Percentiles rank a stretch among this genome's conserved stretches.
These are phyloP conservation scores for Coleophora deauratella DNA, from an alignment of 2,888 invertebrate genomes.

Conservation along the genomic window DNA sequence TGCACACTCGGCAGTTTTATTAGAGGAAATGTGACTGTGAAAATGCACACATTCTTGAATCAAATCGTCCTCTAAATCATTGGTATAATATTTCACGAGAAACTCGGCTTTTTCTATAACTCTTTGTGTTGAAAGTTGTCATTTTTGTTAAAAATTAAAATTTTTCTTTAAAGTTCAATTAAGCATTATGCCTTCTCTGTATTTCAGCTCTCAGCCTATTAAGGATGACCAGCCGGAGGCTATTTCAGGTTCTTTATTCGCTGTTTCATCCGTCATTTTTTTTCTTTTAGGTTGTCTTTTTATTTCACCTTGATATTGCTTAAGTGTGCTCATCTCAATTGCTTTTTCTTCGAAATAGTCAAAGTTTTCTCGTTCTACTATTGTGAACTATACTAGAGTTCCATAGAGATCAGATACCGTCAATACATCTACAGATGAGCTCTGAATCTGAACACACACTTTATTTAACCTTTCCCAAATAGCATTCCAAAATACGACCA, in stretches of 20 bases:
- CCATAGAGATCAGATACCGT: conserved; percentile 7
- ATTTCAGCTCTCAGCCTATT: conserved; percentile 7
- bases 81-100: conserved; percentile 7
- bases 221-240: conserved; percentile 3
- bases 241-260: neutral
- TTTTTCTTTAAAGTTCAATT: conserved; percentile 8
- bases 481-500: conserved; percentile 12
- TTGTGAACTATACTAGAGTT: conserved; percentile 3
- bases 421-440: conserved; percentile 9
- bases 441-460: conserved; percentile 10
- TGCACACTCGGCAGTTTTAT: no score
- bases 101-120: conserved; percentile 11
- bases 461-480: conserved; percentile 11
- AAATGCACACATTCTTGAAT: conserved; percentile 12
- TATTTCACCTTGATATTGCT: conserved; percentile 5
- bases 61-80: conserved; percentile 11
- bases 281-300: conserved; percentile 13
- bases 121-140: conserved; percentile 8
- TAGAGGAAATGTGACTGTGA: conserved; percentile 14
- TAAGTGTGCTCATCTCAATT: conserved; percentile 6
- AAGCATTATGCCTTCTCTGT: no score
- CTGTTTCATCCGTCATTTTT: conserved; percentile 11
- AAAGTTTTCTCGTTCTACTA: conserved; percentile 9
- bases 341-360: conserved; percentile 7
- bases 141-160: conserved; percentile 14